A percentile compares a stretch with the other conserved stretches of the same genome.
Conservation (phyloP, 2,797 vertebrate species). For the Malacoctenus gilli region DNA sequence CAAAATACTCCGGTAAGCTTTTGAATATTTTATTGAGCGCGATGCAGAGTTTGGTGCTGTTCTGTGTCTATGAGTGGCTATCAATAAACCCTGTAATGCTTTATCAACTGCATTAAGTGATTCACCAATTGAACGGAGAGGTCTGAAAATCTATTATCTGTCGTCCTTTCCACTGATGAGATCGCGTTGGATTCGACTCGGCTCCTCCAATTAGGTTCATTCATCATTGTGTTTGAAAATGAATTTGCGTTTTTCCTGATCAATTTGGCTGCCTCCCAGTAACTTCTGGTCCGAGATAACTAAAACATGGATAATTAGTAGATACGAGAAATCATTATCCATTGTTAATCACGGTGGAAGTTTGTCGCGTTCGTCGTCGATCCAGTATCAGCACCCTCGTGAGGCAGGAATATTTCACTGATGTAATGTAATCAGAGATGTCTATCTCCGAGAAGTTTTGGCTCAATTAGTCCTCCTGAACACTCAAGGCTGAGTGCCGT, state of each 20-base stretch:
- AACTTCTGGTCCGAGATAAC: conserved; percentile 68
- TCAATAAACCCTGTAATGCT: conserved; percentile 46
- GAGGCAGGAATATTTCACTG: conserved; percentile 66
- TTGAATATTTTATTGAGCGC: conserved; percentile 42
- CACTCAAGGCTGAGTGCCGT: conserved; percentile 66
- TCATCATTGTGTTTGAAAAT: conserved; percentile 56
- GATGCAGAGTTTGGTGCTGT: conserved; percentile 31
- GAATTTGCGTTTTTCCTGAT: conserved; percentile 55
- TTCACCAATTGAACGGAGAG: conserved; percentile 37
- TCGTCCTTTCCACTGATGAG: conserved; percentile 57
- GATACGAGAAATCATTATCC: conserved; percentile 67
- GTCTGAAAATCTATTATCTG: conserved; percentile 57
- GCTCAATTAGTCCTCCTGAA: conserved; percentile 71
- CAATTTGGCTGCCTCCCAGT: conserved; percentile 65
- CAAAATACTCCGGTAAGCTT: conserved; percentile 38
- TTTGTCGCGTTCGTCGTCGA: conserved; percentile 64
- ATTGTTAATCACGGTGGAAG: conserved; percentile 66
- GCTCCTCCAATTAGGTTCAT: conserved; percentile 54
- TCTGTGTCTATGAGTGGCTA: conserved; percentile 32
- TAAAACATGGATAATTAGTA: conserved; percentile 73
- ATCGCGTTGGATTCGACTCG: conserved; percentile 47
- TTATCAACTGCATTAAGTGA: conserved; percentile 50
- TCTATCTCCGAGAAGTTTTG: conserved; percentile 65
- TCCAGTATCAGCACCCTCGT: conserved; percentile 53
- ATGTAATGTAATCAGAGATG: conserved; percentile 76